Base-by-base conservation (phyloP, 37 sponge, comb jelly and placozoan species). In the Hormiphora californensis region DNA sequence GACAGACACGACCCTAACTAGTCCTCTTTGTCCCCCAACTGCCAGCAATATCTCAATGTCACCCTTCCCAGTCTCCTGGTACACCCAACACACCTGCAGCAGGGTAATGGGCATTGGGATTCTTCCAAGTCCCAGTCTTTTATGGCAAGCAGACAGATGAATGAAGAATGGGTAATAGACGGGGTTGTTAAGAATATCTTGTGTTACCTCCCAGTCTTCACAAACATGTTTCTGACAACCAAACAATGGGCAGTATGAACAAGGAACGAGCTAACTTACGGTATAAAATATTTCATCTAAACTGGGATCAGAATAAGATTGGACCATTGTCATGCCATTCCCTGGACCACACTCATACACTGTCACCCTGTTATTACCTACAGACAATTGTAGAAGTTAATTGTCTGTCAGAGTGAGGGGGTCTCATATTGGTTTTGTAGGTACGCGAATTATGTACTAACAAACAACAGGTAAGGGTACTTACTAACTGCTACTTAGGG, bases 11-110 rank as follows among this genome's bases (percentile, higher is more conserved):
- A 86, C 61, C 51, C 94, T 88, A 28, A 97, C 91, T 39, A 94
- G 55, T 19, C 95, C 99, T 32, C 93, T 89, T 33, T 55, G 88
- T 36, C 99, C 99, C 35, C 91, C 95, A 28, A 92, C 54, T 0
- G 90, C 91, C 19, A 73, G 21, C 7, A n/a, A 19, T 1, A 46
- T 73, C 44, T 73, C 81, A 21, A 73, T 73, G 27, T 9, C 12
- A 11, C 46, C 81, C 5, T 30, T 7, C 3, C 22, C 61, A 9
- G 35, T 33, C 81, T 73, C 12, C 4, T 46, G 17, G 46, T 73
- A 73, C 46, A 73, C 35, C 81, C 81, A 73, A 40, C 81, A 73
- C 44, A 57, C 61, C 61, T 57, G 61, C 30, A 12, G n/a, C 30
- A 28, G 23, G 53, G 9, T 49, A 15, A 15, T 49, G 9, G 53